A percentile compares a stretch with the other conserved stretches of the same genome.
phyloP scores from a whole-genome alignment of 2,888 invertebrate species.

The Stegana nigrithorax region DNA sequence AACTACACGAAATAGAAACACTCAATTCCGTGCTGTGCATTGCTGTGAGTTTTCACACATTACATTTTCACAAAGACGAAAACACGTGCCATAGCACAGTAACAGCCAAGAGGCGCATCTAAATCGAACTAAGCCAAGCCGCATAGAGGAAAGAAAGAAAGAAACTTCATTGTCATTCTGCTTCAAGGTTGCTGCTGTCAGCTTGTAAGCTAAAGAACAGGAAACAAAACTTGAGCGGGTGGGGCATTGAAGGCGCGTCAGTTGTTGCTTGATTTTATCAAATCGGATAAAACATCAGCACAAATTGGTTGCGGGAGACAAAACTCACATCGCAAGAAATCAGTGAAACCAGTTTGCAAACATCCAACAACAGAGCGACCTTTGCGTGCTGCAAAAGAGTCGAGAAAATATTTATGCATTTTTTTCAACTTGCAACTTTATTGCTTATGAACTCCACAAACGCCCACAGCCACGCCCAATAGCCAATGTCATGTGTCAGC shows the following conservation, averaged over 20 bases:
- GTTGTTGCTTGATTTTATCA: too few species aligned
- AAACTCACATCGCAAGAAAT: neutral
- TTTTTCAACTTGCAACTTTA: too few species aligned
- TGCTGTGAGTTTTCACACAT: too few species aligned
- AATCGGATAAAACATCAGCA: too few species aligned
- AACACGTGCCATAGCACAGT: neutral
- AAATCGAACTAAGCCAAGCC: too few species aligned
- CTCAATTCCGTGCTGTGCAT: too few species aligned
- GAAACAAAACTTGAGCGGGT: neutral
- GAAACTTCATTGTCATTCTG: slow-evolving; percentile 7
- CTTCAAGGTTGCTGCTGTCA: slow-evolving; percentile 14
- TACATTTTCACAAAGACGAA: neutral
- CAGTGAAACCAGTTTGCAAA: slow-evolving; percentile 2
- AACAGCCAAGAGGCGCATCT: neutral
- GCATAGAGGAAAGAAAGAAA: neutral
- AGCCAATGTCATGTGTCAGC: neutral
- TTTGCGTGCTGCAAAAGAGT: too few species aligned
- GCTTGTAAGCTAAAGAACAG: neutral
- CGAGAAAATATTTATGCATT: too few species aligned
- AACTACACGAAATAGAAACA: too few species aligned
- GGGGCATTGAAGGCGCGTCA: slow-evolving; percentile 21
- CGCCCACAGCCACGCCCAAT: slow-evolving; percentile 8
- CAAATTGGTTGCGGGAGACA: slow-evolving; percentile 41
- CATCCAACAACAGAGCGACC: neutral
- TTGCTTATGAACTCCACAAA: too few species aligned